These are phyloP conservation scores for Acropternis orthonyx DNA, from an alignment of 2,797 vertebrate genomes.

Conservation along the genomic window DNA sequence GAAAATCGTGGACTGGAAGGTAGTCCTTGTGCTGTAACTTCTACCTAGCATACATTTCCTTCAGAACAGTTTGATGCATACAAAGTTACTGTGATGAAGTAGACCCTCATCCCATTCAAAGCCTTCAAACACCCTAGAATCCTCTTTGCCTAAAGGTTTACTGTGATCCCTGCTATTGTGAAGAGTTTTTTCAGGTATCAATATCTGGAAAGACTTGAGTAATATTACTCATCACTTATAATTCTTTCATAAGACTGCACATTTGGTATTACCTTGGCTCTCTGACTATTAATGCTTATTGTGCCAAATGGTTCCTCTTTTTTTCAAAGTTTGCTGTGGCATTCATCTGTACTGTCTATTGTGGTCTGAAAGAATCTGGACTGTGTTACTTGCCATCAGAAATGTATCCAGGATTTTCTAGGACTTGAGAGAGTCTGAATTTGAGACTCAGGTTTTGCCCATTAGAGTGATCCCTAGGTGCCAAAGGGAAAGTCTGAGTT, in stretches of 20 bases:
- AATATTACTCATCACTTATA: not conserved
- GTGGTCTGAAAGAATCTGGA: conserved; percentile 41
- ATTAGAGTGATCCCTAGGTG: conserved; percentile 3
- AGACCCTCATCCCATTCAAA: not conserved
- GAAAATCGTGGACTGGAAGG: not conserved
- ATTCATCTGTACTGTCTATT: conserved; percentile 17
- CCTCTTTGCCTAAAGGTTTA: not conserved
- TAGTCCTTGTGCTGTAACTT: not conserved
- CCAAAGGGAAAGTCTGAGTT: conserved; percentile 39
- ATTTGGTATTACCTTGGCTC: not conserved
- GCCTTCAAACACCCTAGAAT: not conserved
- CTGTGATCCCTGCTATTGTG: not conserved
- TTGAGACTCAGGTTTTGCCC: not conserved
- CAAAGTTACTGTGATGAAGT: not conserved
- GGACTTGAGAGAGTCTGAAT: not conserved
- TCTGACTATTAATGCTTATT: not conserved
- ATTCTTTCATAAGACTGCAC: not conserved
- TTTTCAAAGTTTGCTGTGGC: not conserved
- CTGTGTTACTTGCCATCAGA: conserved; percentile 25
- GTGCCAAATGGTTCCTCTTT: not conserved
- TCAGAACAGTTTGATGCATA: not conserved
- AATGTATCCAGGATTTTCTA: conserved; percentile 40
- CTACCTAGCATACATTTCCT: not conserved
- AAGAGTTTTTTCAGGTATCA: not conserved
- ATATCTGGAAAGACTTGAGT: not conserved